Percentiles rank a stretch among this genome's conserved stretches.
Conservation (phyloP, 2,888 invertebrate species). For the Halocaridina rubra region DNA sequence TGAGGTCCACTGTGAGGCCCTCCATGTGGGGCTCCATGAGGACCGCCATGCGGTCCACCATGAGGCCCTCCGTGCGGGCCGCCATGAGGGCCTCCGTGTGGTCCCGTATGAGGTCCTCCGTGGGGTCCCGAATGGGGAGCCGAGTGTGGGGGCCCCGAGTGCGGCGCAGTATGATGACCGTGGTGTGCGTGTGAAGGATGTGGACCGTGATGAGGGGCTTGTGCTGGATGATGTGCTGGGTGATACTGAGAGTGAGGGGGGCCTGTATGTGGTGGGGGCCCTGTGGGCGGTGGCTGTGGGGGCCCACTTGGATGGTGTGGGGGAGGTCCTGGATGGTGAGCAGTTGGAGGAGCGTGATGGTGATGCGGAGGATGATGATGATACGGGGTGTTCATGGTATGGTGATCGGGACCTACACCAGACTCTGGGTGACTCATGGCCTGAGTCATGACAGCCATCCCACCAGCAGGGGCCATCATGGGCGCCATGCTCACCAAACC, state of each 20-base stretch:
- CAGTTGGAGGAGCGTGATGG: conserved; percentile 44
- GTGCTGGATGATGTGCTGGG: conserved; percentile 45
- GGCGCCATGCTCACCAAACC: conserved; percentile 63
- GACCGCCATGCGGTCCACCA: conserved; percentile 38
- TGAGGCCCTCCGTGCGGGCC: conserved; percentile 42
- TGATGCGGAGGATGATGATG: conserved; percentile 57
- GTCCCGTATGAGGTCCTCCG: conserved; percentile 40
- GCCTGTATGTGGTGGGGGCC: conserved; percentile 49
- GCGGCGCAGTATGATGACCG: no score
- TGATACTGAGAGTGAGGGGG: conserved; percentile 62
- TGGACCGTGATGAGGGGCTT: conserved; percentile 47
- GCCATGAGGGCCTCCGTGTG: conserved; percentile 47
- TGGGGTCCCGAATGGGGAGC: conserved; percentile 43
- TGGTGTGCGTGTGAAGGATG: conserved; percentile 44
- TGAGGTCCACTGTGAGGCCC: conserved; percentile 39
- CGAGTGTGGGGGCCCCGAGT: conserved; percentile 49
- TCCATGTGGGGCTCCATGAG: conserved; percentile 30
- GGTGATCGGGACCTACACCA: conserved; percentile 59
- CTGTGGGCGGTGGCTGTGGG: conserved; percentile 45
- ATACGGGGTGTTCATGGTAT: conserved; percentile 49
- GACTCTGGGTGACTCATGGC: conserved; percentile 62
- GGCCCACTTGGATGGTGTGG: conserved; percentile 45
- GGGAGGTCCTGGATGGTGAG: conserved; percentile 49
- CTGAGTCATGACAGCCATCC: conserved; percentile 61
- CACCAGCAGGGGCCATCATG: conserved; percentile 63